phyloP scores from a whole-genome alignment of 1,140 invertebrate genomes.

The Zophobas atratus region DNA sequence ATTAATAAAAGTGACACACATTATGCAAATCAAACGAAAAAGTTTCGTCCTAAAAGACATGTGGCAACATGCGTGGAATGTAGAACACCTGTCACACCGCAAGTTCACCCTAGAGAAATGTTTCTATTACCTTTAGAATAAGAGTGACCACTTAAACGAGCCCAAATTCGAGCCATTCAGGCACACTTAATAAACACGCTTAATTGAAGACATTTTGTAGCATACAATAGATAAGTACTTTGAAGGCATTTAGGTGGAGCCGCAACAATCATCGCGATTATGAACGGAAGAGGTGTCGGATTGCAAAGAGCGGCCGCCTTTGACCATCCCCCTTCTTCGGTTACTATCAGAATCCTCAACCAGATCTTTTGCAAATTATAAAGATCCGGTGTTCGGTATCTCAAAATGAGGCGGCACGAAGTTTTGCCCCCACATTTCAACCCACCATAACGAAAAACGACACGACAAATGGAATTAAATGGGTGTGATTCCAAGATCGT shows the following conservation, averaged over 20 bases:
- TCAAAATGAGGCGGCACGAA: constrained; percentile 35
- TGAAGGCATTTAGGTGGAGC: background rate
- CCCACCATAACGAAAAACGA: constrained; percentile 10
- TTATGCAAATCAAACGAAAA: constrained; percentile 12
- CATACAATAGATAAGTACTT: background rate
- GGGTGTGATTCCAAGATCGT: constrained; percentile 33
- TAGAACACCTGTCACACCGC: background rate
- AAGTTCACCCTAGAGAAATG: background rate
- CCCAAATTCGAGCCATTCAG: too few species aligned
- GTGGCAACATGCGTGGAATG: background rate
- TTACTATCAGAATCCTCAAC: constrained; percentile 14
- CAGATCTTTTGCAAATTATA: constrained; percentile 47
- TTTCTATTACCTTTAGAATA: background rate
- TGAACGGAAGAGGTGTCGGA: constrained; percentile 42
- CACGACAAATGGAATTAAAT: constrained; percentile 40
- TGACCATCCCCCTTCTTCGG: constrained; percentile 33
- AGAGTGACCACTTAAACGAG: background rate
- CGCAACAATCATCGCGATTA: constrained; percentile 8
- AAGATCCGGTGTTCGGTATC: constrained; percentile 54
- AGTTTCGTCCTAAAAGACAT: background rate
- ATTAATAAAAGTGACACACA: constrained; percentile 28
- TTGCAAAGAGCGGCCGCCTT: constrained; percentile 52
- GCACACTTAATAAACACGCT: too few species aligned
- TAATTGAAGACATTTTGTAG: background rate
- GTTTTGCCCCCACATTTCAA: constrained; percentile 27